Evolutionary conservation across 2,113 vertebrate species (phyloP).

Genomic region (Hippocampus mohnikei): DNA sequence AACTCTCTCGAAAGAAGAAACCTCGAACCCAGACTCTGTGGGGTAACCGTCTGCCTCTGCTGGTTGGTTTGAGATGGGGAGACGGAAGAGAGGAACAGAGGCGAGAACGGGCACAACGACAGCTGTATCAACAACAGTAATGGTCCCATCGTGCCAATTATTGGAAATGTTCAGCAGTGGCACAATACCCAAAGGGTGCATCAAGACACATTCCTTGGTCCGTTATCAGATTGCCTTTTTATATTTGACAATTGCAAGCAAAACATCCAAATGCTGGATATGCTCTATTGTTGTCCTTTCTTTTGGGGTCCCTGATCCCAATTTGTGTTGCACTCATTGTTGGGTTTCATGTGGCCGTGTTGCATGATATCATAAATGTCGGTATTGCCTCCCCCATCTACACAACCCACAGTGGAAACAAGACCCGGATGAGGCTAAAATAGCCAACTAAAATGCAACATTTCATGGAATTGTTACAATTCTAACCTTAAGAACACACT

Average conservation of each 20-base stretch:
- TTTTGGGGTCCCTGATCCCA: neutral
- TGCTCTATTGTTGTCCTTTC: neutral
- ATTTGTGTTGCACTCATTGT: too few species aligned
- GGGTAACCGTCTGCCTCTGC: neutral
- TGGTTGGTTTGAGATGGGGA: neutral
- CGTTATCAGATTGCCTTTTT: neutral
- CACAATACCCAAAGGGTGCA: neutral
- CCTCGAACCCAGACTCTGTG: neutral
- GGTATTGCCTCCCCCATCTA: neutral
- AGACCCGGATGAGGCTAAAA: neutral
- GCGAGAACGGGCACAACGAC: neutral
- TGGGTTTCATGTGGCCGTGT: too few species aligned
- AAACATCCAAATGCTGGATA: neutral
- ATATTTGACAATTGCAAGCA: neutral
- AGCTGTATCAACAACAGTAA: conserved; percentile 1
- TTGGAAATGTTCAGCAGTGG: neutral
- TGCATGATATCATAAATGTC: neutral
- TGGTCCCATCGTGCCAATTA: neutral
- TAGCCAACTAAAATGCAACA: neutral
- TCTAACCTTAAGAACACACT: conserved; percentile 14
- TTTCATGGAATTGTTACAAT: neutral
- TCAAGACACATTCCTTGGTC: neutral
- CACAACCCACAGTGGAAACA: neutral
- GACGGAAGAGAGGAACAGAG: neutral
- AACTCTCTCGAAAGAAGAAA: neutral